Evolutionary conservation across 2,113 vertebrate species (phyloP).

Genomic region (Ceyx melanurus): DNA sequence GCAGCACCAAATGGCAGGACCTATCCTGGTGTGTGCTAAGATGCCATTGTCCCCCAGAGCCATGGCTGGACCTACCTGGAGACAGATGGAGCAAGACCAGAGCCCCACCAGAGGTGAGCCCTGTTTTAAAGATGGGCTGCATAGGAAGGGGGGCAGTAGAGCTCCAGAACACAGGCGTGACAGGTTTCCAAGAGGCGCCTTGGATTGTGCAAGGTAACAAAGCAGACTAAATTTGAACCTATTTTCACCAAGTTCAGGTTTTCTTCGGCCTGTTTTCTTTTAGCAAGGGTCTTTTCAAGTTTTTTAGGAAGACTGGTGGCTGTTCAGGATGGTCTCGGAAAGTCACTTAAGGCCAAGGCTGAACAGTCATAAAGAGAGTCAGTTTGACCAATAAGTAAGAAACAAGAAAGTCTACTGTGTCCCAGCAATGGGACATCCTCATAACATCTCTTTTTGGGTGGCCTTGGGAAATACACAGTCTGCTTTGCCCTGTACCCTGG

Average conservation of each 20-base stretch:
- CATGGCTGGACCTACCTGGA: background rate
- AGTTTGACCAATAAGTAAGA: background rate
- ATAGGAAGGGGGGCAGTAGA: background rate
- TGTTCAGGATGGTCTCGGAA: background rate
- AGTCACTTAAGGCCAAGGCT: background rate
- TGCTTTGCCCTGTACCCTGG: background rate
- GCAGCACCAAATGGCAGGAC: background rate
- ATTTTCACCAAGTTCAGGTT: background rate
- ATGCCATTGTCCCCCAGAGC: background rate
- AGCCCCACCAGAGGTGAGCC: background rate
- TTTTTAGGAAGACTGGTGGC: background rate
- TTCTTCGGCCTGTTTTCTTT: background rate
- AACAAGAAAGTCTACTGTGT: background rate
- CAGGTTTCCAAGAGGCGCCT: background rate
- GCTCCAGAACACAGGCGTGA: background rate
- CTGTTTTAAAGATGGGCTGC: background rate
- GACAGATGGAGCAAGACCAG: background rate
- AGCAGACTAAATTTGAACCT: background rate
- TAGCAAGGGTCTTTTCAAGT: background rate
- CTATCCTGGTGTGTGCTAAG: background rate
- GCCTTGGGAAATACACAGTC: background rate
- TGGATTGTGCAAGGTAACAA: background rate
- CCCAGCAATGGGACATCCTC: background rate
- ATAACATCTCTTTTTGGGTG: background rate
- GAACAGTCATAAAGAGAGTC: background rate